Evolutionary conservation across 2,113 vertebrate genomes (phyloP), one percentile per base, ranked within the genome.

Genomic region (Hyperopisus bebe): DNA sequence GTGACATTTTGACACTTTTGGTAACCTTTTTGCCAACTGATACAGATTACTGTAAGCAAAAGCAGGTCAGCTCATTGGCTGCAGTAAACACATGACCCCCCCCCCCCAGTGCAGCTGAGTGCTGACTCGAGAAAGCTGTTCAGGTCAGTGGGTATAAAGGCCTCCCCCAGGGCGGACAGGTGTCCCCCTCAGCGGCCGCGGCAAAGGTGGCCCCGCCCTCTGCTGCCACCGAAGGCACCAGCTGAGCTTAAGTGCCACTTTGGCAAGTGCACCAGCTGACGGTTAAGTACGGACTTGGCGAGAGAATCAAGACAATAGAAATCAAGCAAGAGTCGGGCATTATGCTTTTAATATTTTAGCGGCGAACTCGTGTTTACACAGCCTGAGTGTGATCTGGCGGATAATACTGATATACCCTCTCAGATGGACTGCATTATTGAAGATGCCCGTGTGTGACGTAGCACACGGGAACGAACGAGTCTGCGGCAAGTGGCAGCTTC

Each of bases 321-420:
- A 86, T 86, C 83, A 47, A 48, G 83, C 47, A 47, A 31, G 83
- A 86, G n/a, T 47, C 83, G 46, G 83, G 83, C 44, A 50, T 86
- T 48, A 48, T n/a, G 44, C 83, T 50, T 50, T 47, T 50, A 50
- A 48, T 47, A 50, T 48, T 86, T 86, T 86, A 27, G 83, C 47
- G 3, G 44, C 19, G 1, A 47, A 86, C 47, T 27, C 83, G 3
- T 86, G 44, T 86, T 86, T 86, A 86, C 83, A 48, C 13, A 86
- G 83, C 83, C 44, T 50, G 44, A 86, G 83, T 48, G 83, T 86
- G 83, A 44, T 27, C 83, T 47, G 83, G 83, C 10, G 47, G 44
- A 86, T 86, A 50, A 31, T 24, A 44, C 19, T 47, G 82, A 84
- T 84, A 44, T 46, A 86, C 44, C 83, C 83, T 3, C 47, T 86